A percentile compares a stretch with the other conserved stretches of the same genome.
Conservation (phyloP, 92 coral and sea anemone species). For the Zoanthus solanderi region DNA sequence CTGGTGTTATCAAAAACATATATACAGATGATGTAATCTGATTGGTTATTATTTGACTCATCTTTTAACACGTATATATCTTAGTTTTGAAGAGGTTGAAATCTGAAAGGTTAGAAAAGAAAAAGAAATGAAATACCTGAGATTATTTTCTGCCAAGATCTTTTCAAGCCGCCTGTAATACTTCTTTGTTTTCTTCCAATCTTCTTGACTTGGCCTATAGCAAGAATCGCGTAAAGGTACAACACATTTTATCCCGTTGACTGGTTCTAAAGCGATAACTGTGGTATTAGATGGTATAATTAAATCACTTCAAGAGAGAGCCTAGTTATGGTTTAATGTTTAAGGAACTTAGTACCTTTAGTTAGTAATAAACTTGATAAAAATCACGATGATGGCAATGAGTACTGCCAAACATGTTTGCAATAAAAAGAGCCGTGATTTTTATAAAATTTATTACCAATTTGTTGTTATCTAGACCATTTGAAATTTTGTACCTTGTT, state of each 20-base stretch:
- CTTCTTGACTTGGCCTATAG: conserved; percentile 85
- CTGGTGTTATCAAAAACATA: no score
- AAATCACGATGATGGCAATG: no score
- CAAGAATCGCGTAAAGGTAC: background rate
- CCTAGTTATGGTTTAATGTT: no score
- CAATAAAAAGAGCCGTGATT: no score
- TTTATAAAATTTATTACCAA: no score
- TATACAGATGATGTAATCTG: no score
- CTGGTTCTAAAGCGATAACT: no score
- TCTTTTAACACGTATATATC: background rate
- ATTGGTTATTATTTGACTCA: background rate
- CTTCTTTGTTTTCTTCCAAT: conserved; percentile 90
- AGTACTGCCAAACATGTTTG: background rate
- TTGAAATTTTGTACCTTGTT: conserved; percentile 71
- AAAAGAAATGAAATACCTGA: conserved; percentile 62
- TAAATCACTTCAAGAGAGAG: no score
- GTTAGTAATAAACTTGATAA: no score
- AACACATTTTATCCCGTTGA: background rate
- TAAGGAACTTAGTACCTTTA: no score
- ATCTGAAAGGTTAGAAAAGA: background rate
- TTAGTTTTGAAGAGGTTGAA: background rate
- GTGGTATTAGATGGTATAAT: no score
- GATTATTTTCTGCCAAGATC: conserved; percentile 85
- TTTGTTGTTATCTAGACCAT: background rate
- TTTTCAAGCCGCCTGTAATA: conserved; percentile 94